phyloP scores from a whole-genome alignment of 2,797 vertebrate genomes.

The Uromys caudimaculatus region DNA sequence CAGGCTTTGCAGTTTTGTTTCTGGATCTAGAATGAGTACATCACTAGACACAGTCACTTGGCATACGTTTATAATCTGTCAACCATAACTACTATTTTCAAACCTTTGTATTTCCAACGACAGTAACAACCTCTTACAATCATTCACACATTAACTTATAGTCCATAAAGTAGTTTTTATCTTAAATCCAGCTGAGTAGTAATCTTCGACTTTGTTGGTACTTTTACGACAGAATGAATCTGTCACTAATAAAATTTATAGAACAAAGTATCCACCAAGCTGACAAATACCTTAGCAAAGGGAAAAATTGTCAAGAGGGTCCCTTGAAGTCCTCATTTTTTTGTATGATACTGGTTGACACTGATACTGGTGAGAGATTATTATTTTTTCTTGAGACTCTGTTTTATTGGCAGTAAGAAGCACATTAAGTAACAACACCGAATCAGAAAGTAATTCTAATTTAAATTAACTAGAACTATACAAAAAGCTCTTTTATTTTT shows the following conservation, averaged over 20 bases:
- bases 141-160: conserved; percentile 23
- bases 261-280: conserved; percentile 68
- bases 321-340: conserved; percentile 64
- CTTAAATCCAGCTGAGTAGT: conserved; percentile 10
- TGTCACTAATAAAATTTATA: conserved; percentile 57
- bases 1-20: conserved; percentile 67
- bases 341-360: conserved; percentile 63
- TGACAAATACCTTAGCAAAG: conserved; percentile 70
- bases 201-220: conserved; percentile 72
- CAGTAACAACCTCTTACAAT: not conserved
- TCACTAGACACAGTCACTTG: conserved; percentile 24
- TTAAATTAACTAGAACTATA: conserved; percentile 74
- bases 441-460: conserved; percentile 82
- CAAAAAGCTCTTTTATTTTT: conserved; percentile 79
- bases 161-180: conserved; percentile 57
- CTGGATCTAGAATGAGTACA: conserved; percentile 74
- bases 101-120: conserved; percentile 57
- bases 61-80: conserved; percentile 77
- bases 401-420: conserved; percentile 78
- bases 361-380: conserved; percentile 55
- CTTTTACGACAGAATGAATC: conserved; percentile 78
- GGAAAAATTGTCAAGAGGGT: conserved; percentile 55
- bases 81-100: conserved; percentile 65
- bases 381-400: conserved; percentile 74
- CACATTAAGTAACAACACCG: conserved; percentile 79